Conservation (phyloP, 2,797 vertebrate genomes). For the Sphaeramia orbicularis region DNA sequence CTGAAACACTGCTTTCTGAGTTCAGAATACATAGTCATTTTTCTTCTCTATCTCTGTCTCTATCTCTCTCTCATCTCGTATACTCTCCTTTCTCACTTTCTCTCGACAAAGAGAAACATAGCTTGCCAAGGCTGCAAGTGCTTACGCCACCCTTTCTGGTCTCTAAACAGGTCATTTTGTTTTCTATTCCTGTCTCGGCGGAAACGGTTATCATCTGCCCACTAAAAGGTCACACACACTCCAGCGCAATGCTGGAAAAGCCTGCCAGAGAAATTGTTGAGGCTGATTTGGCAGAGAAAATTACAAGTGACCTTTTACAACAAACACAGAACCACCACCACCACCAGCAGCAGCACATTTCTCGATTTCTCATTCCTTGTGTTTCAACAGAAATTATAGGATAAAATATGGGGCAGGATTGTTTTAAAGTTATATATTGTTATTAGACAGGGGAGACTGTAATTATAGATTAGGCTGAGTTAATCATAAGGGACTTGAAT, state of each 20-base stretch:
- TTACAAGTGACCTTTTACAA: constrained; percentile 82
- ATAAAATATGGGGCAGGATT: constrained; percentile 25
- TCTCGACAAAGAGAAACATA: constrained; percentile 64
- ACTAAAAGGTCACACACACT: constrained; percentile 79
- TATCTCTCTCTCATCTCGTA: constrained; percentile 17
- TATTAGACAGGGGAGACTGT: constrained; percentile 51
- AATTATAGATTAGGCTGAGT: constrained; percentile 61
- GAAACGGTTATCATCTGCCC: constrained; percentile 84
- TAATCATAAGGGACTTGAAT: constrained; percentile 59
- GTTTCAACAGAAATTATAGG: constrained; percentile 50
- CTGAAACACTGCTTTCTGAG: constrained; percentile 40
- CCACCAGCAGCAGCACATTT: constrained; percentile 15
- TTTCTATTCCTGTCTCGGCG: constrained; percentile 84
- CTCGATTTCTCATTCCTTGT: constrained; percentile 51
- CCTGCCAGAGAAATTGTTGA: constrained; percentile 79
- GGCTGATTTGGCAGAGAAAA: constrained; percentile 80
- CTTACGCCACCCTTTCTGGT: constrained; percentile 79
- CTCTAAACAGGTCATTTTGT: constrained; percentile 86
- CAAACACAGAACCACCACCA: constrained; percentile 65
- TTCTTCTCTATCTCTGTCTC: constrained; percentile 50
- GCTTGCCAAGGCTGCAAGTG: constrained; percentile 75
- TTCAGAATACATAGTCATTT: constrained; percentile 43
- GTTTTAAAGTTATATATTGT: constrained; percentile 49
- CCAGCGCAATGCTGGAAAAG: constrained; percentile 64
- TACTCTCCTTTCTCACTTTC: constrained; percentile 44